A percentile compares a stretch with the other conserved stretches of the same genome.
Evolutionary conservation across 2,113 vertebrate species (phyloP).

Genomic region (Xiphorhynchus elegans): DNA sequence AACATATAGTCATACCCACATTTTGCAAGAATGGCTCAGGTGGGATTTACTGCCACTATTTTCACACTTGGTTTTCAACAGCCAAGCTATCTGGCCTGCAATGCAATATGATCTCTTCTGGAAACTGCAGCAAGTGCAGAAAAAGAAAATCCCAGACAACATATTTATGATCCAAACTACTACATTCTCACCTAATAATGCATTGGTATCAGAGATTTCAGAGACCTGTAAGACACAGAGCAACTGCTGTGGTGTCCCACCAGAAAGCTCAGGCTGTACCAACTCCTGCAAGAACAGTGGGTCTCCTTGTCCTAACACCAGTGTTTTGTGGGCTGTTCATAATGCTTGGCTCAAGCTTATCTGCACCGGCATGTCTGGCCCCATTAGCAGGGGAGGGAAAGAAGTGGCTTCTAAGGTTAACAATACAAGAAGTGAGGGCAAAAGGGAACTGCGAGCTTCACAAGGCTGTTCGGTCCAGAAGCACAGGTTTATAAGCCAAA

Average conservation of each 20-base stretch:
- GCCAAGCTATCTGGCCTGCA: accelerated
- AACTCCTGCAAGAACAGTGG: background rate
- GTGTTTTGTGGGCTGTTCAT: background rate
- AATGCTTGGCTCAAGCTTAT: background rate
- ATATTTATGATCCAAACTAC: background rate
- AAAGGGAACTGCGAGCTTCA: background rate
- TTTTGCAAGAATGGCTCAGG: background rate
- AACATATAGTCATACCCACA: background rate
- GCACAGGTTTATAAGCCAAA: background rate
- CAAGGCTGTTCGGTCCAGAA: background rate
- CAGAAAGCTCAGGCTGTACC: background rate
- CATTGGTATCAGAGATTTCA: too few relatives aligned
- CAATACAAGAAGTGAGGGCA: background rate
- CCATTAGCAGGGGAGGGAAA: accelerated
- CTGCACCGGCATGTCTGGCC: background rate
- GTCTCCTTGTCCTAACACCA: background rate
- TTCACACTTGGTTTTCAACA: background rate
- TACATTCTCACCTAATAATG: background rate
- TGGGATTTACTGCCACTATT: background rate
- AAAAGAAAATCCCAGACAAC: background rate
- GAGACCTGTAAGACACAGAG: accelerated
- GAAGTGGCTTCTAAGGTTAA: background rate
- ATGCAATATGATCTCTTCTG: background rate
- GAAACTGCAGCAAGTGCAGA: background rate
- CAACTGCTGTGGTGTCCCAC: background rate